Evolutionary conservation across 2,888 invertebrate species (phyloP), one percentile per base, ranked within the genome.

Genomic region (Neuroscelio doddi): DNA sequence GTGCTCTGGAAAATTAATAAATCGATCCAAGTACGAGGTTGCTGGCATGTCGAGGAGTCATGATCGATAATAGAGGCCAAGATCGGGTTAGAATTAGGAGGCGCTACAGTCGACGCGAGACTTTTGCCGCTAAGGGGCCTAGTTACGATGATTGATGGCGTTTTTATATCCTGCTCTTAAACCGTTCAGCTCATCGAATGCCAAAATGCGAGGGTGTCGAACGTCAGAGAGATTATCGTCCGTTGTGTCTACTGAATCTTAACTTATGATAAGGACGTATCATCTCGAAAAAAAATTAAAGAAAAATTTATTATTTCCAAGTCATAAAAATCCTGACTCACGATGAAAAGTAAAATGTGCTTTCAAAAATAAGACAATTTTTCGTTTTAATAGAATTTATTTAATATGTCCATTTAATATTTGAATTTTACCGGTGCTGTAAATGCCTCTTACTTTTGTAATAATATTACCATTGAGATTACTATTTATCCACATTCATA

Each of bases 61-160:
- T 57, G 57, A 57, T 57, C 57, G 57, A 57, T 57, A 57, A 57
- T 38, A 24, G 50, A 44, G 57, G 57, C 57, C 50, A 57, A 57
- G 57, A 57, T 57, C 45, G 50, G 50, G 44, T 57, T 57, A 50
- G 44, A 50, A 57, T 38, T 50, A 57, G 57, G 21, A 44, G 44
- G 21, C 36, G 36, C 29, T 45, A 57, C 49, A 38, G 36, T 21
- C 49, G 27, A 42, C 24, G 45, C 29, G 36, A 26, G 36, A 34
- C 42, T 44, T 29, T 26, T 15, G 50, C 50, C 30, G 29, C 50
- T 38, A 16, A 50, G 38, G 45, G 50, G 38, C 26, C 45, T 45
- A 34, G 42, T 57, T 57, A 57, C 29, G 42, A 49, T 57, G 46
- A 57, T 57, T 42, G 49, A 57, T 57, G 49, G 49, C 42, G 21